Percentiles rank a stretch among this genome's conserved stretches.
phyloP scores from a whole-genome alignment of 2,888 invertebrate species.

The Drosophila bunnanda region DNA sequence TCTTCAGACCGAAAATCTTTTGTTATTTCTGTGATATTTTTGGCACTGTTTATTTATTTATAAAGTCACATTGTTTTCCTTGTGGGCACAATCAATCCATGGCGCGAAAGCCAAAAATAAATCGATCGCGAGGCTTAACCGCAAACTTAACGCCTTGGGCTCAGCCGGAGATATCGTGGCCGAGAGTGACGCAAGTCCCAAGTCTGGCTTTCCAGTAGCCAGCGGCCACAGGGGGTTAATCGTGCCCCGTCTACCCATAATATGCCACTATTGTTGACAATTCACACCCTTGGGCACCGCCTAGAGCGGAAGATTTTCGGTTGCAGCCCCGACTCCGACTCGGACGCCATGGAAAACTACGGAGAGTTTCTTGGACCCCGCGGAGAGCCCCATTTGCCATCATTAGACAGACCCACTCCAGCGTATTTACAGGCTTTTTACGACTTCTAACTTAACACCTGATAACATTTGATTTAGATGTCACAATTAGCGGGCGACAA shows the following conservation, averaged over 20 bases:
- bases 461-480: constrained; percentile 73
- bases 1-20: constrained; percentile 55
- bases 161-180: constrained; percentile 33
- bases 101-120: constrained; percentile 73
- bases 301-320: constrained; percentile 55
- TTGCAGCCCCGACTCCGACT: constrained; percentile 2
- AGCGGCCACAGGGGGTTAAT: constrained; percentile 14
- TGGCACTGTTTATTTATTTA: constrained; percentile 73
- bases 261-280: constrained; percentile 37
- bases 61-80: constrained; percentile 53
- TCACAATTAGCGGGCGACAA: constrained; percentile 61
- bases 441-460: constrained; percentile 75
- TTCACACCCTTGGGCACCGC: constrained; percentile 38
- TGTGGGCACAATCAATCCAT: constrained; percentile 50
- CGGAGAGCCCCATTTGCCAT: constrained; percentile 38
- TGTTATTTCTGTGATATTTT: constrained; percentile 74
- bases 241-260: constrained; percentile 21
- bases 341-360: constrained; percentile 61
- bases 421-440: constrained; percentile 57
- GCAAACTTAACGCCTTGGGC: constrained; percentile 53
- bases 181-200: constrained; percentile 65
- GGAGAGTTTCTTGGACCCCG: constrained; percentile 26
- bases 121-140: constrained; percentile 37
- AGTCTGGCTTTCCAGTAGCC: constrained; percentile 34
- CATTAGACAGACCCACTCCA: constrained; percentile 37